Percentiles rank a stretch among this genome's conserved stretches.
Evolutionary conservation across 1,140 invertebrate species (phyloP).

Genomic region (Ceratitis capitata): DNA sequence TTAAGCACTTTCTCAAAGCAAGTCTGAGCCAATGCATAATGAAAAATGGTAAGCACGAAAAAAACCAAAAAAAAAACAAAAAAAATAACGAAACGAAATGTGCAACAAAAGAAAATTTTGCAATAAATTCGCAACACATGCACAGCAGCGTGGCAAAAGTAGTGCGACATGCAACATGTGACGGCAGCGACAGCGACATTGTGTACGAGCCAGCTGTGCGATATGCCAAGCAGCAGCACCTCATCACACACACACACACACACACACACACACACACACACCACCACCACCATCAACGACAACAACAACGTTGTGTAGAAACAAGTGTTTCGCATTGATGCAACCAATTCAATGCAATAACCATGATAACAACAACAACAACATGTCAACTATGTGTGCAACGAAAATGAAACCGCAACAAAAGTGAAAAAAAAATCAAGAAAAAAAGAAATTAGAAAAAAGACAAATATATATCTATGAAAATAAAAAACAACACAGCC

Average conservation of each 20-base stretch:
- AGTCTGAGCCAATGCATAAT: neutral
- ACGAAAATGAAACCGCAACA: neutral
- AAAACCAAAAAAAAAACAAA: neutral
- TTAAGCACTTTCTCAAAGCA: neutral
- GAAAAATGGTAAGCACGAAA: neutral
- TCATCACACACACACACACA: neutral
- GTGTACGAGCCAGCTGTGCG: neutral
- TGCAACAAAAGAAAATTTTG: constrained; percentile 13
- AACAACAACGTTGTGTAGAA: neutral
- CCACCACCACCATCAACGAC: neutral
- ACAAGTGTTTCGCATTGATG: neutral
- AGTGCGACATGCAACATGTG: neutral
- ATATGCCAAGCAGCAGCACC: neutral
- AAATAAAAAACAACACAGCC: neutral
- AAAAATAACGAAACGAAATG: neutral
- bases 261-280: neutral
- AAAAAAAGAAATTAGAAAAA: neutral
- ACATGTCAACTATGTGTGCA: constrained; percentile 20
- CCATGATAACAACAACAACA: too few relatives aligned
- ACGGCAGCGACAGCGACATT: neutral
- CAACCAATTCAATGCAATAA: neutral
- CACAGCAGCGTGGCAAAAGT: neutral
- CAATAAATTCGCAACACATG: neutral
- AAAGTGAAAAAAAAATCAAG: neutral
- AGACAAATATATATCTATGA: neutral